Conservation (phyloP, 2,888 invertebrate genomes). For the Caenorhabditis panamensis region DNA sequence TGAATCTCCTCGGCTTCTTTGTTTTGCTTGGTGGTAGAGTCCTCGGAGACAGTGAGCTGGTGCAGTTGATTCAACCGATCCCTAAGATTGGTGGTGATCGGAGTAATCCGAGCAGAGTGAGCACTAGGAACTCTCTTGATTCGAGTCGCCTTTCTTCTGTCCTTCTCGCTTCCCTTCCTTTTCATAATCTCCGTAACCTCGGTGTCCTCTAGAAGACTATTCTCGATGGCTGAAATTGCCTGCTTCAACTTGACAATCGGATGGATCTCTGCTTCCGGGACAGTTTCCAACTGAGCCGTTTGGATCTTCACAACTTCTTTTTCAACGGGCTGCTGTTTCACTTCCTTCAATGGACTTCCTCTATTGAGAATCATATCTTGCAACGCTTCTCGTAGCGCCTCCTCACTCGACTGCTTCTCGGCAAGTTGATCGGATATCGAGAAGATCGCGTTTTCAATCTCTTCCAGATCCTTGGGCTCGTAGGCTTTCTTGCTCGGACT, state of each 20-base stretch:
- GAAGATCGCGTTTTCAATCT: constrained; percentile 76
- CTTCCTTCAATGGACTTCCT: constrained; percentile 50
- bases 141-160: constrained; percentile 49
- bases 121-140: constrained; percentile 70
- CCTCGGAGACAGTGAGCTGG: constrained; percentile 65
- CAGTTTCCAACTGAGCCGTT: constrained; percentile 5
- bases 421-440: constrained; percentile 73
- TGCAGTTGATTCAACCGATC: constrained; percentile 71
- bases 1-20: constrained; percentile 69
- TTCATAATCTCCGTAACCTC: constrained; percentile 69
- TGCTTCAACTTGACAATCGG: constrained; percentile 66
- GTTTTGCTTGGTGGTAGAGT: constrained; percentile 31
- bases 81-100: constrained; percentile 68
- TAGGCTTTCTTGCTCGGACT: constrained; percentile 31
- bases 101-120: constrained; percentile 71
- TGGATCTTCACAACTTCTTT: constrained; percentile 11
- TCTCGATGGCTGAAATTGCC: constrained; percentile 72
- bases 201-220: constrained; percentile 74
- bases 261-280: constrained; percentile 65
- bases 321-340: constrained; percentile 17
- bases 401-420: constrained; percentile 78
- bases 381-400: constrained; percentile 73
- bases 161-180: constrained; percentile 42
- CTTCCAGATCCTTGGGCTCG: constrained; percentile 40
- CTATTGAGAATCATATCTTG: constrained; percentile 79